These are phyloP conservation scores for Pachypanchax playfairii DNA, from an alignment of 2,113 vertebrate species.

Conservation along the genomic window DNA sequence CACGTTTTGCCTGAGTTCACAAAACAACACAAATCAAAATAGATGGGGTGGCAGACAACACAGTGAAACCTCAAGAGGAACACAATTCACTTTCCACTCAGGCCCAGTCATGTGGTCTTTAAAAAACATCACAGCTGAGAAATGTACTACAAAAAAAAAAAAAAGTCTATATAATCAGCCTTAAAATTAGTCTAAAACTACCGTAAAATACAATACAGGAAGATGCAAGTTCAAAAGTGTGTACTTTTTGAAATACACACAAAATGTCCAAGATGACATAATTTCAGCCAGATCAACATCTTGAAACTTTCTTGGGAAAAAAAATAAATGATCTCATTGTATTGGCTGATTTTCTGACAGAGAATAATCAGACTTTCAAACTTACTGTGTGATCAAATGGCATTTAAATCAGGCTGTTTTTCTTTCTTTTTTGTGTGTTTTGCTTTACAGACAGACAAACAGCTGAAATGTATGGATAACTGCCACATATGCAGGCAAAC, in stretches of 20 bases:
- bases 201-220: background rate
- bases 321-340: constrained; percentile 57
- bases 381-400: constrained; percentile 28
- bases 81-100: constrained; percentile 44
- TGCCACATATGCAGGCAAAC: constrained; percentile 12
- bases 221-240: constrained; percentile 23
- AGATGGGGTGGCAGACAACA: constrained; percentile 73
- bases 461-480: constrained; percentile 27
- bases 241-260: constrained; percentile 1
- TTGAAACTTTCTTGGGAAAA: constrained; percentile 57
- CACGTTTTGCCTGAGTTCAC: constrained; percentile 92
- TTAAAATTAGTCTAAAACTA: constrained; percentile 1
- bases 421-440: constrained; percentile 23
- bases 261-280: constrained; percentile 41
- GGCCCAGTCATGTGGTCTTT: constrained; percentile 49
- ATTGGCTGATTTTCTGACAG: constrained; percentile 51
- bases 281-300: constrained; percentile 56
- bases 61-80: constrained; percentile 43
- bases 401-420: constrained; percentile 1
- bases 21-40: constrained; percentile 83
- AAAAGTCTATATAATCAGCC: background rate
- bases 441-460: constrained; percentile 48
- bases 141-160: constrained; percentile 48
- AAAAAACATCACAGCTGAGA: constrained; percentile 50
- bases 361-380: constrained; percentile 46